Evolutionary conservation across 2,113 vertebrate species (phyloP).

Genomic region (Pterocles gutturalis): DNA sequence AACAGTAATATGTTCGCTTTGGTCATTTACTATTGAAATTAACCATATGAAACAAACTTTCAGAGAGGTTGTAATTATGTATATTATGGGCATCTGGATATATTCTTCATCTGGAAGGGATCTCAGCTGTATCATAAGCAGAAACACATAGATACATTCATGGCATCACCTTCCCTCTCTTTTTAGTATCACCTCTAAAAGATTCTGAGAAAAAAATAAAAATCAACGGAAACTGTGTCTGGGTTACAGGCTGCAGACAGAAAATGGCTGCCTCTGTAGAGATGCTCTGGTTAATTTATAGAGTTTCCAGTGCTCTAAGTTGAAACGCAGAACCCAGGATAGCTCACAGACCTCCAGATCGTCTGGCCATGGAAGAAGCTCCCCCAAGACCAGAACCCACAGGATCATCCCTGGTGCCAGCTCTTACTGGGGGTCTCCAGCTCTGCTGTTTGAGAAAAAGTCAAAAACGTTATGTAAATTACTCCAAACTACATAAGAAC

Average conservation of each 20-base stretch:
- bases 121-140: background rate
- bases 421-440: background rate
- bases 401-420: fast-evolving
- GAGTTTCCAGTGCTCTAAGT: background rate
- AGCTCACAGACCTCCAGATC: background rate
- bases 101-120: background rate
- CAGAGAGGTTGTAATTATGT: background rate
- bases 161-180: background rate
- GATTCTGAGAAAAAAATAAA: background rate
- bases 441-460: fast-evolving
- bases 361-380: background rate
- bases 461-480: background rate
- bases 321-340: background rate
- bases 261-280: background rate
- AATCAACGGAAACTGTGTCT: background rate
- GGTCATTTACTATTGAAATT: background rate
- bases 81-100: background rate
- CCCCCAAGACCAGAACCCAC: background rate
- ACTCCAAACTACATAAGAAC: background rate
- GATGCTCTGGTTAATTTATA: background rate
- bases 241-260: background rate
- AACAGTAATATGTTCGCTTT: background rate
- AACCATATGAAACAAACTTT: background rate
- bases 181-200: background rate
- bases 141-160: background rate